Base-by-base conservation (phyloP, 2,113 vertebrate genomes). In the Phyllopteryx taeniolatus region DNA sequence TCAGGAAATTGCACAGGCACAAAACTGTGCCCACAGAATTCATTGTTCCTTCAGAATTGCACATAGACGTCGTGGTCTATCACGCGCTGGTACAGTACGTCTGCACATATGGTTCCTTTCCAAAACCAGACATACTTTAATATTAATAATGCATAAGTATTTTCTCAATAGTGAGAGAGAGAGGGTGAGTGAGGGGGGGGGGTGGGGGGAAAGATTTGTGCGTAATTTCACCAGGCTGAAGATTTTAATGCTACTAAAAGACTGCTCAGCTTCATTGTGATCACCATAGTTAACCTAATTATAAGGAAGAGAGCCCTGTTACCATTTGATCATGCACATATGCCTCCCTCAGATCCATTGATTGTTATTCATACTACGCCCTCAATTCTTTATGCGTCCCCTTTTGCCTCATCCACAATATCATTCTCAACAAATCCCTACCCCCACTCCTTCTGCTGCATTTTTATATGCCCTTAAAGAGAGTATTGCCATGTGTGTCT, bases 101-200 rank as follows among this genome's bases (percentile, higher is more conserved):
- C 63, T 70, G 61, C 46, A 33, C 59, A 69, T 66, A 49, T 64
- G 67, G 67, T 71, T 67, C 71, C 69, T 75, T 27, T 82, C 5
- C 76, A 76, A 66, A 64, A 65, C 65, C 75, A 76, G 67, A 56
- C 67, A n/a, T 71, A 70, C 66, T 77, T 75, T 68, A 27, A 43
- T 49, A 82, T 88, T 85, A 89, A 88, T 87, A 87, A 90, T 90
- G 78, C 79, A 91, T 83, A 68, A 63, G 68, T 68, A 35, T 49
- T 82, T 81, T 77, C 72, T 84, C 81, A 42, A 69, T 63, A 46
- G 47, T 27, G 72, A 64, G 75, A 61, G 75, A 49, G 57, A 39
- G n/a, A 54, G 22, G 49, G 70, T 27, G 69, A 74, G 59, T 46
- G 61, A 72, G 75, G n/a, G n/a, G n/a, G n/a, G n/a, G n/a, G n/a